A percentile compares a stretch with the other conserved stretches of the same genome.
Evolutionary conservation across 2,888 invertebrate species (phyloP).

Genomic region (Corythucha ciliata): DNA sequence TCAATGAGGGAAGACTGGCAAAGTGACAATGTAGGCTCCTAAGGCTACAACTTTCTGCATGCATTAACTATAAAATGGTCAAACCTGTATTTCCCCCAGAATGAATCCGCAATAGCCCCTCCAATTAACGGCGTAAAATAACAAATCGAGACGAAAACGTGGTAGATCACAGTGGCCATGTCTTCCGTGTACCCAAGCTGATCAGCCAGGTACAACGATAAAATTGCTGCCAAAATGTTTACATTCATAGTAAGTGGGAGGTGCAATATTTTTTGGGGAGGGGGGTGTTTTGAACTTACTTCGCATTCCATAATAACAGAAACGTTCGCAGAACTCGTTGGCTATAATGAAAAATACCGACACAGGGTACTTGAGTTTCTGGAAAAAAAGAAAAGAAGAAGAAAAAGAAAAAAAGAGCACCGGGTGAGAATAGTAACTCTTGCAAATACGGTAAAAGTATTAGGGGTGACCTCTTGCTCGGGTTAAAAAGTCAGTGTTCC

Average conservation of each 20-base stretch:
- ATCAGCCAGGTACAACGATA: conserved; percentile 1
- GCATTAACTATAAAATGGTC: too few relatives aligned
- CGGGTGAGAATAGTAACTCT: too few relatives aligned
- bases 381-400: conserved; percentile 38
- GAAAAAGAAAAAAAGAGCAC: too few relatives aligned
- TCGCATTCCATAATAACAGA: conserved; percentile 94
- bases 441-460: too few relatives aligned
- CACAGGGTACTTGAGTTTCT: conserved; percentile 71
- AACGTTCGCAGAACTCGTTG: conserved; percentile 97
- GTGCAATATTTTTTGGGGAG: neutral
- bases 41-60: too few relatives aligned
- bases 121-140: conserved; percentile 7
- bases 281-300: conserved; percentile 53
- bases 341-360: conserved; percentile 86
- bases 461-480: too few relatives aligned
- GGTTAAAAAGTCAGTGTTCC: too few relatives aligned
- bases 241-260: too few relatives aligned
- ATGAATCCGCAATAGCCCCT: conserved; percentile 4
- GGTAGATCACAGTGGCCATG: conserved; percentile 6
- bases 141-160: conserved; percentile 6
- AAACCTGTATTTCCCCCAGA: conserved; percentile 1
- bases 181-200: neutral
- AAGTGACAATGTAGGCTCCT: too few relatives aligned
- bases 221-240: conserved; percentile 1
- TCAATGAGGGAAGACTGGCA: too few relatives aligned